Evolutionary conservation across 1,140 invertebrate species (phyloP), one percentile per base, ranked within the genome.

Genomic region (Drosophila ambigua): DNA sequence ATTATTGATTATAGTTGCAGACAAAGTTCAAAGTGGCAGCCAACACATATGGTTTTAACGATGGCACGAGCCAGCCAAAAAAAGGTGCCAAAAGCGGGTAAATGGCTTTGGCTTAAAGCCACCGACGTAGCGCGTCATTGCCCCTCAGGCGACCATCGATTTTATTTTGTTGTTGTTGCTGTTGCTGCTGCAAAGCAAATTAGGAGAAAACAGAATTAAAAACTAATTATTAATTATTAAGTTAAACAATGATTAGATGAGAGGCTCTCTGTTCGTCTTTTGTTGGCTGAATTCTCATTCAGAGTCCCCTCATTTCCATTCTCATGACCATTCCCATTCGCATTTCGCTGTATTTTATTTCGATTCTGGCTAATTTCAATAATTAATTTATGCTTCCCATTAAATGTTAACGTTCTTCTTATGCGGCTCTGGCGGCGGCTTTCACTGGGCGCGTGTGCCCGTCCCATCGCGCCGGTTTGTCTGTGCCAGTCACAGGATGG

Each of bases 181-280:
- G 61, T 54, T 71, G 61, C 1, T 31, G 31, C 31, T 31, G 31
- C 64, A 48, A 58, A 65, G 50, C 53, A 53, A 74, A 74, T 74
- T 66, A 74, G 65, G 39, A 49, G 63, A 50, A 73, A 62, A 53
- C 55, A 69, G 65, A 54, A 75, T 75, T 76, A 88, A 87, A 82
- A 79, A 66, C 75, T 82, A 88, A 87, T 87, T 88, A 82, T 80
- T 69, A 76, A 88, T 87, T 88, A 82, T 80, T 69, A 76, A 88
- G 83, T 87, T 87, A 88, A 87, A 87, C 66, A 88, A 88, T 76
- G 83, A 87, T 87, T 77, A 88, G 82, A 88, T 66, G 41, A 48
- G 35, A 4, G 67, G 71, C 72, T 60, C 72, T 60, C 64, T 59
- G 35, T 39, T 39, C 4, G 35, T 39, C 11, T 39, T 39, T 44